phyloP scores from a whole-genome alignment of 2,888 invertebrate species.

The Pristionchus japonicus region DNA sequence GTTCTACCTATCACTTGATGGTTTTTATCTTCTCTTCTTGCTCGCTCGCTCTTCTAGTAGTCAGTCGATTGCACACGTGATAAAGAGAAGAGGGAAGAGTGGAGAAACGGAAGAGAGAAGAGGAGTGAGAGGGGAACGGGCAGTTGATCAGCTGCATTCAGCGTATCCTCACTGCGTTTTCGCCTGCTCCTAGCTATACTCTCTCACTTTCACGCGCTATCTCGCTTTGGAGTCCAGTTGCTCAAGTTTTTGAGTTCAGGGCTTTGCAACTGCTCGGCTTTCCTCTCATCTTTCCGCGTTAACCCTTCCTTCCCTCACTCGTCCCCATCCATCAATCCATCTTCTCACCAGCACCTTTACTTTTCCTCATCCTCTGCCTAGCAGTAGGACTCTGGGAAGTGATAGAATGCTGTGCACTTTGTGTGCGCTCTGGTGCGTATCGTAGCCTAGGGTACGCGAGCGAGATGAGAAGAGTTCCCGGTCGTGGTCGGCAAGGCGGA shows the following conservation, averaged over 20 bases:
- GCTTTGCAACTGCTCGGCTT: not conserved
- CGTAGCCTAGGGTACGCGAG: not conserved
- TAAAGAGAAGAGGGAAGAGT: conserved; percentile 21
- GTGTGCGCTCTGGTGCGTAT: not conserved
- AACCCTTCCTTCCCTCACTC: not conserved
- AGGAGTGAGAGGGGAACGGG: not conserved
- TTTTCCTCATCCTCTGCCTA: not conserved
- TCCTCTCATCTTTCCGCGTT: not conserved
- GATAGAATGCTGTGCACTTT: not conserved
- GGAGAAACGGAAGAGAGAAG: not conserved
- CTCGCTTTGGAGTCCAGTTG: not conserved
- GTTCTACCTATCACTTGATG: not conserved
- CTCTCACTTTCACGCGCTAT: not conserved
- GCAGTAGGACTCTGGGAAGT: not conserved
- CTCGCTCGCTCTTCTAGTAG: conserved; percentile 12
- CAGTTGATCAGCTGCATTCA: conserved; percentile 35
- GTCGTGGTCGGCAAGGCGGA: not conserved
- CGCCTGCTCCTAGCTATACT: not conserved
- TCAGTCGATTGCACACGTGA: conserved; percentile 30
- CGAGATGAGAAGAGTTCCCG: not conserved
- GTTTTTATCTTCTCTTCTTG: not conserved
- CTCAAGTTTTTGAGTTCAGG: not conserved
- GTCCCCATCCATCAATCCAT: not conserved
- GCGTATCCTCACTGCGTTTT: not conserved
- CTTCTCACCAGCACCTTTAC: not conserved